These are phyloP conservation scores for Apamea anceps DNA, from an alignment of 2,888 invertebrate genomes.

Conservation along the genomic window DNA sequence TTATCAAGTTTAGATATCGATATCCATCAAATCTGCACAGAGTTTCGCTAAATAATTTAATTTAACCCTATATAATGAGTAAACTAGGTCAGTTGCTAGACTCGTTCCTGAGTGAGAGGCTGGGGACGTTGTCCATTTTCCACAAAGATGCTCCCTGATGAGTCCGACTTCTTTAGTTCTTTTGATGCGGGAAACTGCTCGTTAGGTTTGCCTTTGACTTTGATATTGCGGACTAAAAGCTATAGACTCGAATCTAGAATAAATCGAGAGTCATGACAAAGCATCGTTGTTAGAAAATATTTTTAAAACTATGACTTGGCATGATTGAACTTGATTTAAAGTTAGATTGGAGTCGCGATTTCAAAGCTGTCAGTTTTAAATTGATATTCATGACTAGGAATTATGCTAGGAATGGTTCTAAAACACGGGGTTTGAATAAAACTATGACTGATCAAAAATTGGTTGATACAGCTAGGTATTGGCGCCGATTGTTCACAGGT, in stretches of 20 bases:
- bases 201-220: neutral
- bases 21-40: neutral
- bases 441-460: neutral
- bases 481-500: no score
- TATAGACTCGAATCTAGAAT: neutral
- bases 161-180: neutral
- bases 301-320: slow-evolving; percentile 7
- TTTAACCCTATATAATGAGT: neutral
- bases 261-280: slow-evolving; percentile 8
- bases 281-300: slow-evolving; percentile 9
- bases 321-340: slow-evolving; percentile 5
- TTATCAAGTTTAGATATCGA: neutral
- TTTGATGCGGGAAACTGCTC: neutral
- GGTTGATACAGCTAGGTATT: neutral
- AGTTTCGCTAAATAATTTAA: neutral
- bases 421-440: neutral
- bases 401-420: neutral
- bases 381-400: neutral
- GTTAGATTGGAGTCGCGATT: neutral
- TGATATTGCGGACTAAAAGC: neutral
- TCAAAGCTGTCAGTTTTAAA: slow-evolving; percentile 4
- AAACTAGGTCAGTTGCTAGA: neutral
- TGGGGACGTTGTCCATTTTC: neutral
- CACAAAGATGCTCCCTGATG: neutral
- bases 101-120: neutral